These are phyloP conservation scores for Tetranychus truncatus DNA, from an alignment of 2,888 invertebrate genomes.

Conservation along the genomic window DNA sequence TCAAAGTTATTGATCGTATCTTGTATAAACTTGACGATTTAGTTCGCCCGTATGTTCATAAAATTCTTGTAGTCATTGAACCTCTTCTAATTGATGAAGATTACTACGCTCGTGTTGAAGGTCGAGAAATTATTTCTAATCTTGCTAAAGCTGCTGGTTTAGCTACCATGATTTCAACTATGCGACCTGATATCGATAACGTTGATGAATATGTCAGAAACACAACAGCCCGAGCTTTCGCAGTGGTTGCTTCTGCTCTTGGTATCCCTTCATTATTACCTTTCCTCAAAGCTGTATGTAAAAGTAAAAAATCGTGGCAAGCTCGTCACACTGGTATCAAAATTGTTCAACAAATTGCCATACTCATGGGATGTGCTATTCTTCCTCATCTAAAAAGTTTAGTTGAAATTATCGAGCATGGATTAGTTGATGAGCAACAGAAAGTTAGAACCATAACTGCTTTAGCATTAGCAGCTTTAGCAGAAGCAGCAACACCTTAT, in stretches of 20 bases:
- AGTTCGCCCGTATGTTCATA: conserved; percentile 96
- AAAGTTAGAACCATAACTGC: conserved; percentile 98
- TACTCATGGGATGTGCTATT: conserved; percentile 98
- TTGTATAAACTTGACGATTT: conserved; percentile 94
- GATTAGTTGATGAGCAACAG: conserved; percentile 92
- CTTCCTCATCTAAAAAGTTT: conserved; percentile 89
- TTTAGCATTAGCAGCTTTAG: conserved; percentile 87
- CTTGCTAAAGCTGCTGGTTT: conserved; percentile 95
- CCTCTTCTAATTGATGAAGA: conserved; percentile 97
- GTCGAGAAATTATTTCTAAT: conserved; percentile 96
- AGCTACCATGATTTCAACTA: conserved; percentile 99
- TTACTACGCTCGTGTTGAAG: conserved; percentile 98
- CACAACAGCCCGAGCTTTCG: conserved; percentile 96
- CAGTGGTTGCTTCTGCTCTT: conserved; percentile 96
- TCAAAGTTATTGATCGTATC: conserved; percentile 96
- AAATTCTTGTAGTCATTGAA: conserved; percentile 97
- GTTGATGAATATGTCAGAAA: conserved; percentile 98
- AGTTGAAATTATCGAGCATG: conserved; percentile 98
- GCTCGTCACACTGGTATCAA: conserved; percentile 94
- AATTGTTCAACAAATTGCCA: conserved; percentile 98
- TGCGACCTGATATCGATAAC: conserved; percentile 99
- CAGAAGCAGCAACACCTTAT: conserved; percentile 97
- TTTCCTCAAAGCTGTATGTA: conserved; percentile 94
- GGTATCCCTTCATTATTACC: conserved; percentile 93
- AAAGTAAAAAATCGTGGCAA: conserved; percentile 99